Conservation (phyloP, 2,797 vertebrate genomes). For the Sternarchorhynchus goeldii region DNA sequence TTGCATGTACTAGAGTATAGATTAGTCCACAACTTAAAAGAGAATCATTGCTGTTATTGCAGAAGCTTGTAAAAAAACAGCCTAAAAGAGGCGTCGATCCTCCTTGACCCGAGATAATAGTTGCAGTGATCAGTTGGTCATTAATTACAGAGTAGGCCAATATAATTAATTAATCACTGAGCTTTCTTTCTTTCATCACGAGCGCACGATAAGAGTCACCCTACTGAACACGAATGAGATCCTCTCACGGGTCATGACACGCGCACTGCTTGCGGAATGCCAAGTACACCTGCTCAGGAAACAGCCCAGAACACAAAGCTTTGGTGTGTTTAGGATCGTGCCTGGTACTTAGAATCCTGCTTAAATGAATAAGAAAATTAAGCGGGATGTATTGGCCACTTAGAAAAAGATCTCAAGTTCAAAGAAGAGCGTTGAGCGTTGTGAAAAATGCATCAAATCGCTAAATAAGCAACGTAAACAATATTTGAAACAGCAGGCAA, state of each 20-base stretch:
- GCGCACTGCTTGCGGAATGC: too few relatives aligned
- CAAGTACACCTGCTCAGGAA: background rate
- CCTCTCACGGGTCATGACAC: too few relatives aligned
- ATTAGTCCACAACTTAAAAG: constrained; percentile 2
- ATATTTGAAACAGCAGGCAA: background rate
- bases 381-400: too few relatives aligned
- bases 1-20: background rate
- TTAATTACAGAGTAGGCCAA: constrained; percentile 67
- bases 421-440: background rate
- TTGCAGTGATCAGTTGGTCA: constrained; percentile 48
- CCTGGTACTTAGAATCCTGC: too few relatives aligned
- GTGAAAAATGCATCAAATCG: background rate
- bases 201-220: constrained; percentile 19
- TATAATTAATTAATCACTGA: constrained; percentile 71
- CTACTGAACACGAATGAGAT: background rate
- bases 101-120: constrained; percentile 56
- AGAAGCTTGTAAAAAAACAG: background rate
- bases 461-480: background rate
- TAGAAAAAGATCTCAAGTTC: too few relatives aligned
- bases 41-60: background rate
- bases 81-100: constrained; percentile 6
- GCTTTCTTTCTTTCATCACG: constrained; percentile 35
- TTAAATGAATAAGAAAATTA: too few relatives aligned
- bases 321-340: background rate
- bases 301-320: background rate